Conservation (phyloP, 2,888 invertebrate species). For the Reticulitermes lucifugus region DNA sequence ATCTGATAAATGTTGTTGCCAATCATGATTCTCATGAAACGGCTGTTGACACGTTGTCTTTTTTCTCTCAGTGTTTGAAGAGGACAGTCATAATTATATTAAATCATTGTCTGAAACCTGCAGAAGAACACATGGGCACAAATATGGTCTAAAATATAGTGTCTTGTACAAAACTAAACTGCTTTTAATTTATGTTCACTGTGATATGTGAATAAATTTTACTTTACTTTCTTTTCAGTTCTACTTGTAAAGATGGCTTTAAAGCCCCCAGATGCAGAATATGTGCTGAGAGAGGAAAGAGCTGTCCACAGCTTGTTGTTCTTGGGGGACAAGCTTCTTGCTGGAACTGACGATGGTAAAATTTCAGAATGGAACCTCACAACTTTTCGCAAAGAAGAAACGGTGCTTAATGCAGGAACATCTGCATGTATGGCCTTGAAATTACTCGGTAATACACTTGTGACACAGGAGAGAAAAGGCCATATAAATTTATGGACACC, state of each 20-base stretch:
- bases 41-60: too few species aligned
- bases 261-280: not conserved
- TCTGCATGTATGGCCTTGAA: not conserved
- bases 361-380: slow-evolving; percentile 5
- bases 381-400: not conserved
- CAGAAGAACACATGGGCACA: too few species aligned
- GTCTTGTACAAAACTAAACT: too few species aligned
- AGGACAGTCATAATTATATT: too few species aligned
- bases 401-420: not conserved
- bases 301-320: not conserved
- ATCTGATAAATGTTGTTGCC: too few species aligned
- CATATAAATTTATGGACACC: not conserved
- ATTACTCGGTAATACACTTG: not conserved
- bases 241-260: not conserved
- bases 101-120: too few species aligned
- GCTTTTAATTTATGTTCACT: too few species aligned
- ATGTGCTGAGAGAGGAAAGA: not conserved
- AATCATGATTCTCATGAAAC: too few species aligned
- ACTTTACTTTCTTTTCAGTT: too few species aligned
- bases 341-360: not conserved
- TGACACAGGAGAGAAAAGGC: not conserved
- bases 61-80: too few species aligned
- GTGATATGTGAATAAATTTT: too few species aligned
- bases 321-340: not conserved
- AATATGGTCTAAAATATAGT: too few species aligned